phyloP scores from a whole-genome alignment of 2,888 invertebrate genomes.

The Lucinisca nassula region DNA sequence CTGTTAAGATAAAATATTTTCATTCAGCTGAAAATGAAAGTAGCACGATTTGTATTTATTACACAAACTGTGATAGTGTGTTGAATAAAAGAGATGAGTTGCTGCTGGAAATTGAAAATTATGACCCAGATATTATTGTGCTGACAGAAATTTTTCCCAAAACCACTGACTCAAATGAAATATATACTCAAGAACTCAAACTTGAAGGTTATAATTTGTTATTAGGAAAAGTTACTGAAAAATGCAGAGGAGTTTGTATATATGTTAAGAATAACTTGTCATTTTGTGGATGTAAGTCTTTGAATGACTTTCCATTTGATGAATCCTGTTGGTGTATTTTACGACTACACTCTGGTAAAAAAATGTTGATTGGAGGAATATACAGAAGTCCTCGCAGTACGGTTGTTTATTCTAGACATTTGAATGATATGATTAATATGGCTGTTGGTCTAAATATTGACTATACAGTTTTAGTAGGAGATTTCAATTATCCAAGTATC shows the following conservation, averaged over 20 bases:
- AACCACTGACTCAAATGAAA: neutral
- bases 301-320: neutral
- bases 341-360: neutral
- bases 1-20: neutral
- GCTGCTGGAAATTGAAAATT: neutral
- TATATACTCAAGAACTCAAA: neutral
- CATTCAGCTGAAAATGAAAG: neutral
- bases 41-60: neutral
- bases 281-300: neutral
- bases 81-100: constrained; percentile 26
- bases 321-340: constrained; percentile 28
- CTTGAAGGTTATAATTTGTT: neutral
- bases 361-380: constrained; percentile 1
- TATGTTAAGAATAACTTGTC: neutral
- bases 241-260: constrained; percentile 9
- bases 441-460: constrained; percentile 7
- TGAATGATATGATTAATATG: neutral
- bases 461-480: constrained; percentile 12
- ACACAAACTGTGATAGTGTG: constrained; percentile 19
- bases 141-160: constrained; percentile 20
- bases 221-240: neutral
- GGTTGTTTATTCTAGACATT: neutral
- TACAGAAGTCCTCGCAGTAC: constrained; percentile 3
- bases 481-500: constrained; percentile 23
- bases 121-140: constrained; percentile 16